A percentile compares a stretch with the other conserved stretches of the same genome.
These are phyloP conservation scores for Sarcophaga peregrina DNA, from an alignment of 1,140 invertebrate species.

Conservation along the genomic window DNA sequence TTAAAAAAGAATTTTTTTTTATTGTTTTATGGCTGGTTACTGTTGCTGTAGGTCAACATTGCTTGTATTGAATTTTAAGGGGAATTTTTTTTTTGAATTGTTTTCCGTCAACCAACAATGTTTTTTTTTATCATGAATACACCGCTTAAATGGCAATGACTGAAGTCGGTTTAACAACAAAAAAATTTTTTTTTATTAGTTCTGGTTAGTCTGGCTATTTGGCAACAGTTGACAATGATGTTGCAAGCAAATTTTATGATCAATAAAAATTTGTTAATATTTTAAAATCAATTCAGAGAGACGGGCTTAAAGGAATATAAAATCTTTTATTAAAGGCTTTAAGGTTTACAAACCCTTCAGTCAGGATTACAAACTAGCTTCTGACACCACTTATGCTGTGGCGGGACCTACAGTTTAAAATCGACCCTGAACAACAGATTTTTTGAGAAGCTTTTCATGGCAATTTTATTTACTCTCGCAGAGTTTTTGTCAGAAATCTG, in stretches of 20 bases:
- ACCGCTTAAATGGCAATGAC: background rate
- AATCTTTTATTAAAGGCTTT: too few species aligned
- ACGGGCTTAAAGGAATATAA: too few species aligned
- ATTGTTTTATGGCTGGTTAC: constrained; percentile 24
- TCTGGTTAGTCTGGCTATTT: constrained; percentile 17
- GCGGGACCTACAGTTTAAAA: too few species aligned
- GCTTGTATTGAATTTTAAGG: constrained; percentile 10
- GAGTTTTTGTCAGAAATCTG: too few species aligned
- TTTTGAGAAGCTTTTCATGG: too few species aligned
- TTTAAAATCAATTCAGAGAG: background rate
- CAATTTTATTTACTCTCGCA: too few species aligned
- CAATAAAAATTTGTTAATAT: constrained; percentile 44
- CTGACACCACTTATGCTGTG: too few species aligned
- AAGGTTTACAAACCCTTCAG: too few species aligned
- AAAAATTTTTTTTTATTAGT: background rate
- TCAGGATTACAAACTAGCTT: too few species aligned
- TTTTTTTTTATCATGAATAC: background rate
- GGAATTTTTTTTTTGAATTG: background rate
- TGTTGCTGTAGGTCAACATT: constrained; percentile 37
- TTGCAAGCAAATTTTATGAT: constrained; percentile 34
- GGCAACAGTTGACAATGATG: constrained; percentile 28
- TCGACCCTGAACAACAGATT: too few species aligned
- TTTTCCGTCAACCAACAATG: background rate
- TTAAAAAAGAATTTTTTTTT: background rate
- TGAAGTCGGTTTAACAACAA: background rate